A percentile compares a stretch with the other conserved stretches of the same genome.
Evolutionary conservation across 2,888 invertebrate genomes (phyloP).

Genomic region (Mesorhabditis spiculigera): DNA sequence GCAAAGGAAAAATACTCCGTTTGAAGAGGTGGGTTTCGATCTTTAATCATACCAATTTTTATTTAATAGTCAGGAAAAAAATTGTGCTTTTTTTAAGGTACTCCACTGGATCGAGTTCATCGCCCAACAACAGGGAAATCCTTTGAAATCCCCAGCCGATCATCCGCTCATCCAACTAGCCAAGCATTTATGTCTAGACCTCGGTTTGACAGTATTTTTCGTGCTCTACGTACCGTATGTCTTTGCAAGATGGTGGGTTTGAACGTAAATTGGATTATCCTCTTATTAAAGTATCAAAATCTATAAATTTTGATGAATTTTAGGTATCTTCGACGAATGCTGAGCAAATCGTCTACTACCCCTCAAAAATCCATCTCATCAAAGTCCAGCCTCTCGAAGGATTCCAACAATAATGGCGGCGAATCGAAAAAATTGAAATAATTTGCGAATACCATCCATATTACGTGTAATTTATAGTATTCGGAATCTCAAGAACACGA

Average conservation of each 20-base stretch:
- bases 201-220: neutral
- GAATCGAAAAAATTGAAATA: no score
- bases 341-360: neutral
- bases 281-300: neutral
- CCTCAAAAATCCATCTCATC: neutral
- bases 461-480: no score
- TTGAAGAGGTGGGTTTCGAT: no score
- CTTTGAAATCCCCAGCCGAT: neutral
- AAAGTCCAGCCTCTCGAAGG: neutral
- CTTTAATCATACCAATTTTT: no score
- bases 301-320: neutral
- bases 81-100: no score
- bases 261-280: neutral
- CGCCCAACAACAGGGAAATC: neutral
- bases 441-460: no score
- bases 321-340: neutral
- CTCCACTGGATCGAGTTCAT: conserved; percentile 4
- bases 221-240: neutral
- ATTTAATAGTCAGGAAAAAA: no score
- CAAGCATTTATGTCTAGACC: neutral
- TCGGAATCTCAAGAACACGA: no score
- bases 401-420: neutral
- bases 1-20: conserved; percentile 75
- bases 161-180: neutral
- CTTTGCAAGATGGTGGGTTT: neutral